Conservation (phyloP, 2,797 vertebrate species). For the Bufotes viridis region DNA sequence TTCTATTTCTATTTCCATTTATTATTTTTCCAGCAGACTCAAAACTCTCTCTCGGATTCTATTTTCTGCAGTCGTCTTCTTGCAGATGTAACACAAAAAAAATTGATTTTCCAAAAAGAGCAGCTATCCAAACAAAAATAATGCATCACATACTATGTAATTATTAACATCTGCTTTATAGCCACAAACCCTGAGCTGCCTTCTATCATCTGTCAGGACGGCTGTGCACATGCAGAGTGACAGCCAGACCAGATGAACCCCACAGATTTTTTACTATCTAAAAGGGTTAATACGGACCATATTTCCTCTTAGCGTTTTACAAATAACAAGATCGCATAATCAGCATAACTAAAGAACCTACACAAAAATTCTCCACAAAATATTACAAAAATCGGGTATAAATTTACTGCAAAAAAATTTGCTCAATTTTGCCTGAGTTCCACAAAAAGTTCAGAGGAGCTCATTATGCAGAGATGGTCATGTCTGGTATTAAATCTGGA, state of each 20-base stretch:
- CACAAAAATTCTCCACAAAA: background rate
- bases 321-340: background rate
- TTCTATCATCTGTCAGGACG: constrained; percentile 75
- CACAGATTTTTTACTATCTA: constrained; percentile 73
- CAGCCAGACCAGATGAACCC: constrained; percentile 84
- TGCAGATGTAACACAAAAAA: constrained; percentile 7
- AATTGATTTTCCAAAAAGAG: constrained; percentile 28
- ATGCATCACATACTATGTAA: constrained; percentile 76
- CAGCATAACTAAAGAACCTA: background rate
- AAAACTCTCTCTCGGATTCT: background rate
- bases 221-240: constrained; percentile 71
- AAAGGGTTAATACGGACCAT: background rate
- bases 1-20: background rate
- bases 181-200: constrained; percentile 81
- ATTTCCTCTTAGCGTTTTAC: background rate
- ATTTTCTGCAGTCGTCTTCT: background rate
- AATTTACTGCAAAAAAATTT: background rate
- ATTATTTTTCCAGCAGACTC: background rate
- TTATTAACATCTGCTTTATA: constrained; percentile 88
- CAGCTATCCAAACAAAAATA: constrained; percentile 58
- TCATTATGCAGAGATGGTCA: too few species aligned
- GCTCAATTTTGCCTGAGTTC: background rate
- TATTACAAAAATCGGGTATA: background rate
- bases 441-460: background rate
- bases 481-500: background rate